Base-by-base conservation (phyloP, 2,888 invertebrate genomes). In the Drosophila austrosaltans region DNA sequence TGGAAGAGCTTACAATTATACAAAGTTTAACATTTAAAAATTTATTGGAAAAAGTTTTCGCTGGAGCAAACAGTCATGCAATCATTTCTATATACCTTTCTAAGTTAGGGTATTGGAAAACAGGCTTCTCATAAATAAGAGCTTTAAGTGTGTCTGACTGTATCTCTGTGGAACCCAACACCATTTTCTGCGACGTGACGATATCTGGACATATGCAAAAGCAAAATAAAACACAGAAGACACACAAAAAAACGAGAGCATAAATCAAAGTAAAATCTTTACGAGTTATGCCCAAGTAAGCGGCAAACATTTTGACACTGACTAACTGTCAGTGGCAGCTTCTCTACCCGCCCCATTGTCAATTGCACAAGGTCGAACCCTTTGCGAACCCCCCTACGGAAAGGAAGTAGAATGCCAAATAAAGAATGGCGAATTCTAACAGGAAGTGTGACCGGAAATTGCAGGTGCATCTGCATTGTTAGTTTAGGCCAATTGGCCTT, bases 231-330 rank as follows among this genome's bases (percentile, higher is more conserved):
- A 10, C 22, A 48, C 28, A 48, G 7, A 48, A 8, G 22, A 25
- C 22, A 10, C 1, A 25, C 2, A 8, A 12, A 25, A 3, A 10
- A 48, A 2, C 22, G 2, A 10, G 5, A 25, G 69, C 73, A 82
- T 84, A 82, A 82, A 82, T 82, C 82, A 82, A 69, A 39, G 4
- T 28, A 72, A 25, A 56, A 67, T 54, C 53, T 53, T 42, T 12
- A 25, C 53, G 36, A 36, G 36, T 36, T 36, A 36, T 36, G 36
- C 2, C 2, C 8, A 36, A 36, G 36, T 40, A 48, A 39, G 69
- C 76, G 79, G 76, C 79, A 72, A n/a, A 48, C 16, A 73, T 69
- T 59, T 70, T 75, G 83, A 77, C 81, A 77, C 83, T 81, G 81
- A 78, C 78, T 79, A 76, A 81, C 76, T 73, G 72, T 76, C 70